Percentiles rank a stretch among this genome's conserved stretches.
Conservation (phyloP, 2,797 vertebrate species). For the Crypturellus tataupa region DNA sequence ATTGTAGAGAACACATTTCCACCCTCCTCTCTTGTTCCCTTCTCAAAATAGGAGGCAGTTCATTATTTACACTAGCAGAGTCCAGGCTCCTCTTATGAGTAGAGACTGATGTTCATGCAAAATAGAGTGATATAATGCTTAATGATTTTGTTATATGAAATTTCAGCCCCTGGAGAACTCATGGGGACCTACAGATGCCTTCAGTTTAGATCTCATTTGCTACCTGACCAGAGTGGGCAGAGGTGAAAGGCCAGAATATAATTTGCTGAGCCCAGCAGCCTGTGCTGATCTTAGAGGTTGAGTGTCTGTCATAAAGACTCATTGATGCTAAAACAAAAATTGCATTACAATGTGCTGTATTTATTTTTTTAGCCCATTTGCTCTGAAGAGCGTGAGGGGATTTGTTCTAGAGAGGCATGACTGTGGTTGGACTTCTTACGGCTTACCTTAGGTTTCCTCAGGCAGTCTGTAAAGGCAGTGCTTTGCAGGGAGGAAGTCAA, state of each 20-base stretch:
- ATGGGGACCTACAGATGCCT: constrained; percentile 61
- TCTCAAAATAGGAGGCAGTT: constrained; percentile 75
- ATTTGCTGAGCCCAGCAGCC: constrained; percentile 39
- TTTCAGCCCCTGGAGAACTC: constrained; percentile 69
- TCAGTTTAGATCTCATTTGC: constrained; percentile 63
- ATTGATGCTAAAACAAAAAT: constrained; percentile 9
- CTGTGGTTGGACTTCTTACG: background rate
- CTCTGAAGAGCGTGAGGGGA: background rate
- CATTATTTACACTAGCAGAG: constrained; percentile 79
- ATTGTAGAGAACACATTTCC: background rate
- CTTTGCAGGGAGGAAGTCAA: background rate
- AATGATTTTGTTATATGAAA: constrained; percentile 79
- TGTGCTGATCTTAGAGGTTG: constrained; percentile 23
- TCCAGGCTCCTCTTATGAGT: constrained; percentile 75
- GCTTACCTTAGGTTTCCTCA: background rate
- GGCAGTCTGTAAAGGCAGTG: background rate
- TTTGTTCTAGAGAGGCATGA: constrained; percentile 23
- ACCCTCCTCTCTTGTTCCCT: constrained; percentile 38
- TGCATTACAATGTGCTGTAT: background rate
- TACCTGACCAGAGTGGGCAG: constrained; percentile 71
- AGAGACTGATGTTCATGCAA: constrained; percentile 75
- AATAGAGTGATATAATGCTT: constrained; percentile 76
- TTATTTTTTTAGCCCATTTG: background rate
- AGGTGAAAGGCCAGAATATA: constrained; percentile 63
- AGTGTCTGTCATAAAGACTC: constrained; percentile 37